phyloP scores from a whole-genome alignment of 2,113 vertebrate species.

The Pyrgilauda ruficollis region DNA sequence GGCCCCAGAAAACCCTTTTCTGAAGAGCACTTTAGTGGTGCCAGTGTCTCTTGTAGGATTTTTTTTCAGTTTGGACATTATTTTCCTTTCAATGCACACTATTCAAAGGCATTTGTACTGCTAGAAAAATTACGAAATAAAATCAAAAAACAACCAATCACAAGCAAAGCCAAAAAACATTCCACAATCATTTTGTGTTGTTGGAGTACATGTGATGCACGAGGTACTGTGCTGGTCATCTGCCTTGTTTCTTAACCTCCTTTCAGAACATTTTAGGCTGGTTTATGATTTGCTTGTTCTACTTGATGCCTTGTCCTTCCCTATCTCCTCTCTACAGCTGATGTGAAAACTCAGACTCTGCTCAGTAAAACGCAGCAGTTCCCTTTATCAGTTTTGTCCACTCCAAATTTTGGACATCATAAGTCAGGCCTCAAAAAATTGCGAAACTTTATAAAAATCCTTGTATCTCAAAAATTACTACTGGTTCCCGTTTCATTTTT shows the following conservation, averaged over 20 bases:
- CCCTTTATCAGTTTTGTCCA: background rate
- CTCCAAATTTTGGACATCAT: background rate
- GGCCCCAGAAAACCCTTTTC: background rate
- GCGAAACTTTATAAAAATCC: background rate
- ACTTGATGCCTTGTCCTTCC: background rate
- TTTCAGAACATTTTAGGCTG: background rate
- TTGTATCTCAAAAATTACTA: background rate
- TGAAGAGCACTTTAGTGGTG: background rate
- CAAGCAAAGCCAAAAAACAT: background rate
- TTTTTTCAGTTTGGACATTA: background rate
- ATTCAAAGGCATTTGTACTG: background rate
- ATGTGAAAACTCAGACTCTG: background rate
- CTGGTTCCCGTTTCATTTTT: background rate
- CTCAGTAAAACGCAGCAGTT: background rate
- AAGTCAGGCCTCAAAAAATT: background rate
- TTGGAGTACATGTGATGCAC: background rate
- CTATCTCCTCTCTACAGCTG: background rate
- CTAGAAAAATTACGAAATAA: background rate
- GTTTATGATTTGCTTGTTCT: background rate
- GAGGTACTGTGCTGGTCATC: background rate
- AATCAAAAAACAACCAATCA: background rate
- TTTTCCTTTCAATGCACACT: background rate
- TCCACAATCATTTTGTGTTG: background rate
- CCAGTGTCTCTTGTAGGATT: background rate
- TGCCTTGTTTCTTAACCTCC: background rate